phyloP scores from a whole-genome alignment of 2,797 vertebrate species.

The Lepus oiostolus region DNA sequence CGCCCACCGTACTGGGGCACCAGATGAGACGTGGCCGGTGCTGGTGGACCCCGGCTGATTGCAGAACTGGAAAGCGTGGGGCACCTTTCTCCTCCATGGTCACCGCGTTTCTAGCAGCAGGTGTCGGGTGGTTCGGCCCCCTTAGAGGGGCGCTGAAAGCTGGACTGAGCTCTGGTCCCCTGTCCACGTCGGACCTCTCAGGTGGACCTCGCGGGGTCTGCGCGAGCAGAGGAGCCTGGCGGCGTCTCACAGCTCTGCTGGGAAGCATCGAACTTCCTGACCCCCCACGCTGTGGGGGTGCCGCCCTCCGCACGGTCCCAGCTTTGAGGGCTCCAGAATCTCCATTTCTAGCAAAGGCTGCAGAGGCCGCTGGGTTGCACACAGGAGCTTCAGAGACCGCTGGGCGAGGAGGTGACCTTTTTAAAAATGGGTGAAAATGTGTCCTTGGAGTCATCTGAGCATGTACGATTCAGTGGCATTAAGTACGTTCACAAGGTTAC shows the following conservation, averaged over 20 bases:
- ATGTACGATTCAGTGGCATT: not conserved
- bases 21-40: not conserved
- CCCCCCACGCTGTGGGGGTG: accelerated
- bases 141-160: not conserved
- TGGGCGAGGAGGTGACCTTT: not conserved
- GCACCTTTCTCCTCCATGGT: not conserved
- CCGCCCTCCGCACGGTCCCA: not conserved
- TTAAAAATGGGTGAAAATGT: not conserved
- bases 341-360: not conserved
- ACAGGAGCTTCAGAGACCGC: not conserved
- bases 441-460: not conserved
- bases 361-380: not conserved
- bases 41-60: not conserved
- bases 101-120: not conserved
- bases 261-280: not conserved
- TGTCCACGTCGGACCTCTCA: accelerated
- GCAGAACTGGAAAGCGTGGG: not conserved
- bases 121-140: not conserved
- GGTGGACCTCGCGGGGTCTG: not conserved
- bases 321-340: not conserved
- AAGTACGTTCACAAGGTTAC: not conserved
- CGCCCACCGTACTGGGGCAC: not conserved
- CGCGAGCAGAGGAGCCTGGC: not conserved
- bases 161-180: not conserved
- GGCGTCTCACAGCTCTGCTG: not conserved